These are phyloP conservation scores for Heliconius hortense DNA, from an alignment of 2,888 invertebrate genomes.

Conservation along the genomic window DNA sequence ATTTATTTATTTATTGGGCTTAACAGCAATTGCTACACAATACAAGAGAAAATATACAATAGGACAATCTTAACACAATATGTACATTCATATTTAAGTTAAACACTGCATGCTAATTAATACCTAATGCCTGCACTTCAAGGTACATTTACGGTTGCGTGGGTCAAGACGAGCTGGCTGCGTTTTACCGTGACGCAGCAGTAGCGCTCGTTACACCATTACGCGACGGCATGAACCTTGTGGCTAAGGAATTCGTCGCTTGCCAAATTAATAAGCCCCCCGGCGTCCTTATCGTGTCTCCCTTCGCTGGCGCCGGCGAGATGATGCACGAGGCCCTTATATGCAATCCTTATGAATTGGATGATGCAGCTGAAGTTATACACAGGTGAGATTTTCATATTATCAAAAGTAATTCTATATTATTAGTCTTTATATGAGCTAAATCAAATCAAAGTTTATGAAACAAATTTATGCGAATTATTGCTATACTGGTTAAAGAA, in stretches of 20 bases:
- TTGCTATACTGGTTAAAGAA: neutral
- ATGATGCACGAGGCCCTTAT: conserved; percentile 96
- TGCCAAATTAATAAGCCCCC: conserved; percentile 93
- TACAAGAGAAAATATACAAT: neutral
- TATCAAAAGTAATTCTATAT: neutral
- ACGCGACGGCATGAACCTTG: conserved; percentile 95
- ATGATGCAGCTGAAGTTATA: conserved; percentile 92
- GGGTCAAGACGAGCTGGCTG: conserved; percentile 92
- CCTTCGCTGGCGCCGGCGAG: conserved; percentile 95
- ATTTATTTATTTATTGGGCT: too few species aligned
- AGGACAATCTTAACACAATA: too few species aligned
- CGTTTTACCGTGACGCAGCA: conserved; percentile 92
- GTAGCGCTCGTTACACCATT: conserved; percentile 94
- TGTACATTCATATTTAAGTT: too few species aligned
- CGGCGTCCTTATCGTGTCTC: conserved; percentile 93
- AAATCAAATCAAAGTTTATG: too few species aligned
- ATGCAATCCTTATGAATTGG: conserved; percentile 94
- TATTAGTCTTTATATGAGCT: too few species aligned
- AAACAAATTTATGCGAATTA: neutral
- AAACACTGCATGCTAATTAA: neutral
- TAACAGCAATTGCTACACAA: neutral
- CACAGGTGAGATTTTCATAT: conserved; percentile 80
- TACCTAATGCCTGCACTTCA: conserved; percentile 32
- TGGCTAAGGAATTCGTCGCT: conserved; percentile 96
- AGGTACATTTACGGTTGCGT: conserved; percentile 94